phyloP scores from a whole-genome alignment of 2,888 invertebrate species.

The Entomobrya proxima region DNA sequence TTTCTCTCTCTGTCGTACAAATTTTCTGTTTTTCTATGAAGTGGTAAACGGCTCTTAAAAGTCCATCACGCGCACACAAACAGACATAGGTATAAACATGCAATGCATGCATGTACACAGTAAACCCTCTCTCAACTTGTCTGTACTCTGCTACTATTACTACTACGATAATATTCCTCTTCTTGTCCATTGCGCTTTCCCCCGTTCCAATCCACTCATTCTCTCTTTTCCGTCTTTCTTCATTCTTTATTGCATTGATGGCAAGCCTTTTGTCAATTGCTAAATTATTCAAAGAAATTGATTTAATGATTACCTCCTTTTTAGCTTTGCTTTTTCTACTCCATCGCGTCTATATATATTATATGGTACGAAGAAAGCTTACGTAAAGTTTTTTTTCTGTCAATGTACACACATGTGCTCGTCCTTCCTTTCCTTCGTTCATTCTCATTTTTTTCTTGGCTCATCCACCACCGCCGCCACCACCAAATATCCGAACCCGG shows the following conservation, averaged over 20 bases:
- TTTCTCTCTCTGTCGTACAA: not conserved
- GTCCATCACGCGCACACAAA: conserved; percentile 15
- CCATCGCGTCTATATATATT: not conserved
- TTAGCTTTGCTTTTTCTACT: conserved; percentile 47
- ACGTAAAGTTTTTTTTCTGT: conserved; percentile 13
- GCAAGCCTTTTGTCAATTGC: conserved; percentile 69
- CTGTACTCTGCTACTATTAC: not conserved
- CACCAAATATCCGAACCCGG: not conserved
- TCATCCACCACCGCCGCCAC: not conserved
- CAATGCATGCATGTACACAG: no score
- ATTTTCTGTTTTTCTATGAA: not conserved
- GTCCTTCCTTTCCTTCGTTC: conserved; percentile 29
- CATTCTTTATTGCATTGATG: conserved; percentile 45
- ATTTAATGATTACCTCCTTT: conserved; percentile 71
- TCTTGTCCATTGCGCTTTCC: conserved; percentile 44
- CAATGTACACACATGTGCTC: conserved; percentile 47
- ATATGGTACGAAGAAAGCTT: no score
- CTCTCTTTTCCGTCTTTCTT: conserved; percentile 3
- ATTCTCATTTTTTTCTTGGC: conserved; percentile 31
- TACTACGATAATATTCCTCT: not conserved
- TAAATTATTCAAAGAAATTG: conserved; percentile 71
- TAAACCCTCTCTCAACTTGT: not conserved
- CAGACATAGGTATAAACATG: no score
- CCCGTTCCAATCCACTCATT: conserved; percentile 31
- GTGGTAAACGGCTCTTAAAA: conserved; percentile 68